These are phyloP conservation scores for Catocala sponsa DNA, from an alignment of 2,888 invertebrate genomes.

Conservation along the genomic window DNA sequence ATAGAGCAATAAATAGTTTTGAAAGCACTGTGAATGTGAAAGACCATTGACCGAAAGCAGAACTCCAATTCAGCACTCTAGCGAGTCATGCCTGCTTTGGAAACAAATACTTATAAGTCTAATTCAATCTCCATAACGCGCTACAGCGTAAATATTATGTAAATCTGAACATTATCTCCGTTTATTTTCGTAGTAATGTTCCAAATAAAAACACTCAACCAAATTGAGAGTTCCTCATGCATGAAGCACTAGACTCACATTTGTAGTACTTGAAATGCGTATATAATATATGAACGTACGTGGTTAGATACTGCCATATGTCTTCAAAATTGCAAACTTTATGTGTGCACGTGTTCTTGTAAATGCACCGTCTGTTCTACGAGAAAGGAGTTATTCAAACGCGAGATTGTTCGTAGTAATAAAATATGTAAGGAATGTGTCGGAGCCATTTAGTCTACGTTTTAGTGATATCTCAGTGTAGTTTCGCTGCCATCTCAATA, in stretches of 20 bases:
- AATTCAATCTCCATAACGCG: not conserved
- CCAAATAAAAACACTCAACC: constrained; percentile 22
- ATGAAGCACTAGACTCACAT: constrained; percentile 16
- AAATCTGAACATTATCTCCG: not conserved
- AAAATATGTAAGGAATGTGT: constrained; percentile 22
- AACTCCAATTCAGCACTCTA: too few relatives aligned
- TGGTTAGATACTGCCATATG: constrained; percentile 6
- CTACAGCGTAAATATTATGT: not conserved
- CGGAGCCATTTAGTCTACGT: constrained; percentile 13
- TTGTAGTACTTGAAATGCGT: constrained; percentile 5
- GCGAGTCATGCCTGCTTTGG: too few relatives aligned
- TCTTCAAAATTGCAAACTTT: constrained; percentile 14
- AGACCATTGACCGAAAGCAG: too few relatives aligned
- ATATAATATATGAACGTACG: not conserved
- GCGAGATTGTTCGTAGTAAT: constrained; percentile 11
- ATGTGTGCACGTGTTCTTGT: constrained; percentile 3
- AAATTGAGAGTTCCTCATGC: constrained; percentile 27
- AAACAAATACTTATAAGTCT: not conserved
- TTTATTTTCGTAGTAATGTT: constrained; percentile 7
- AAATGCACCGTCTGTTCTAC: constrained; percentile 1
- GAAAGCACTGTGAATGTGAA: too few relatives aligned
- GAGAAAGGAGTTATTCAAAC: constrained; percentile 19
- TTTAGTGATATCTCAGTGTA: constrained; percentile 7
- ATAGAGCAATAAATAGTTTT: too few relatives aligned
- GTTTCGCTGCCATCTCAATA: too few relatives aligned